phyloP scores from a whole-genome alignment of 2,113 vertebrate species.

The Alligator mississippiensis region DNA sequence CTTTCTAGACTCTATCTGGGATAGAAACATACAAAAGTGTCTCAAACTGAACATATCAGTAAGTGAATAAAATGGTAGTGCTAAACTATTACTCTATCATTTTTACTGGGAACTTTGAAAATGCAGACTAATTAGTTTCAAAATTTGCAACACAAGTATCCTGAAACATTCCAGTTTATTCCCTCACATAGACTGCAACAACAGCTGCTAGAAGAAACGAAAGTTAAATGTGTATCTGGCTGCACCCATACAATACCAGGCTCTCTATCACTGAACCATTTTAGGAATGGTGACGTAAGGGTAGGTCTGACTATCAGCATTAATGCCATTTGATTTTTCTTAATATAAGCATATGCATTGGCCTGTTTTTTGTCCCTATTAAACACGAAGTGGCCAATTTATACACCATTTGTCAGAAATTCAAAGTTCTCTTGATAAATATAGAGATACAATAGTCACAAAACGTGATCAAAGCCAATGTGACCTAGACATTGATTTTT shows the following conservation, averaged over 20 bases:
- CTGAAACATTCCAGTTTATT: constrained; percentile 80
- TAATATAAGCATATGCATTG: not conserved
- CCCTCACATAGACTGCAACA: constrained; percentile 64
- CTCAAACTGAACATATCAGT: constrained; percentile 63
- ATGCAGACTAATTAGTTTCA: constrained; percentile 59
- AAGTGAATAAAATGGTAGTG: constrained; percentile 76
- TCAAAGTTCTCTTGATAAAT: constrained; percentile 62
- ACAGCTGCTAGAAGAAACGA: constrained; percentile 3
- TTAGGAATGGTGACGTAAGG: not conserved
- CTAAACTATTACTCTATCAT: constrained; percentile 65
- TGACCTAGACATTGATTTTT: constrained; percentile 62
- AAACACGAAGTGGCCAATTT: constrained; percentile 5
- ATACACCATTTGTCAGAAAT: constrained; percentile 55
- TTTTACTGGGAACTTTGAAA: constrained; percentile 67
- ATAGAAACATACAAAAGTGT: constrained; percentile 76
- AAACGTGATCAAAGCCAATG: constrained; percentile 69
- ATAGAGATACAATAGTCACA: constrained; percentile 69
- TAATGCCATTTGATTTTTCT: rapidly evolving
- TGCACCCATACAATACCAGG: not conserved
- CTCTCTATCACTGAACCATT: constrained; percentile 52
- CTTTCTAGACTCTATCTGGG: constrained; percentile 60
- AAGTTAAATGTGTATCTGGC: not conserved
- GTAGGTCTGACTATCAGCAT: constrained; percentile 29
- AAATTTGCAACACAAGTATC: constrained; percentile 68
- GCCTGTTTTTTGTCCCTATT: not conserved